Conservation (phyloP, 2,797 vertebrate genomes). For the Smutsia gigantea region DNA sequence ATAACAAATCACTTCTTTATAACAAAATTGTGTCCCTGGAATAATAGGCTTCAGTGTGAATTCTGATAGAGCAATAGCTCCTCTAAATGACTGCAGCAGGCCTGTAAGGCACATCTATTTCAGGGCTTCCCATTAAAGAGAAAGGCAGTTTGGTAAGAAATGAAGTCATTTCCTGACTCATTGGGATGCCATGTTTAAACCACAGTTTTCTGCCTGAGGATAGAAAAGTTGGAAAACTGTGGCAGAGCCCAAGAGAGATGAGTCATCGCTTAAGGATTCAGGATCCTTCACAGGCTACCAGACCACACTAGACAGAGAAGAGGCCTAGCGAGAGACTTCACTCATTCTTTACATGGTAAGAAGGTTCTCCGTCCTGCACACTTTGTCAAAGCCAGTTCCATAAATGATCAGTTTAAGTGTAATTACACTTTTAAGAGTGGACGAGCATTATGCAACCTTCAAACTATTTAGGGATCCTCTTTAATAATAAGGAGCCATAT, state of each 20-base stretch:
- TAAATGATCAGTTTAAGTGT: conserved; percentile 17
- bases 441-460: not conserved
- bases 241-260: conserved; percentile 63
- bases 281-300: not conserved
- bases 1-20: conserved; percentile 84
- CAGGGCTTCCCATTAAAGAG: conserved; percentile 79
- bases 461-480: conserved; percentile 36
- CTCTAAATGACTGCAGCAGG: conserved; percentile 83
- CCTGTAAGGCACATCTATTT: conserved; percentile 77
- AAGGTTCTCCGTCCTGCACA: conserved; percentile 1
- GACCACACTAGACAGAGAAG: conserved; percentile 36
- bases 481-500: not conserved
- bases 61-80: conserved; percentile 84
- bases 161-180: conserved; percentile 78
- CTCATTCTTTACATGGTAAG: not conserved
- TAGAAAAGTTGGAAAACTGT: conserved; percentile 66
- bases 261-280: conserved; percentile 63
- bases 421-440: not conserved
- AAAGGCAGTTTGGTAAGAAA: conserved; percentile 70
- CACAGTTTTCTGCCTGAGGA: conserved; percentile 60
- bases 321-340: not conserved
- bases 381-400: conserved; percentile 39
- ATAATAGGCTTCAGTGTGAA: conserved; percentile 81
- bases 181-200: conserved; percentile 75
- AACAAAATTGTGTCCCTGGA: conserved; percentile 82